Evolutionary conservation across 2,797 vertebrate genomes (phyloP).

Genomic region (Sebastes taczanowskii): DNA sequence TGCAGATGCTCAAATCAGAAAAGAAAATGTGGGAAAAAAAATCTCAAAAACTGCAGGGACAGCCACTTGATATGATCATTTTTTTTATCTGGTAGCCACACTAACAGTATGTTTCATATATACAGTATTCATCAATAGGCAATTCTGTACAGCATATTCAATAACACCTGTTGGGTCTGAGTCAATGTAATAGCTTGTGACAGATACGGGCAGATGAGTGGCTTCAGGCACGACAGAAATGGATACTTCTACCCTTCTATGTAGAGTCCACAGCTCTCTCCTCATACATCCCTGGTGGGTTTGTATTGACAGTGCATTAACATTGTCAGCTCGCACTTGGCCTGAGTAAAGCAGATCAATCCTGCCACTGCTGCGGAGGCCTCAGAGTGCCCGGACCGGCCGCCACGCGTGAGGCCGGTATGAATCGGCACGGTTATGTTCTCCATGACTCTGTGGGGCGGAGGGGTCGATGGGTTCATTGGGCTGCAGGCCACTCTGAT

Average conservation of each 20-base stretch:
- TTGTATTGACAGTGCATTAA: conserved; percentile 48
- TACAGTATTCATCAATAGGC: background rate
- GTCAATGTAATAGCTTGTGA: conserved; percentile 24
- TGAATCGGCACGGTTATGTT: conserved; percentile 51
- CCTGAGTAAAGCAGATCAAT: conserved; percentile 60
- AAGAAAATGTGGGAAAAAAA: background rate
- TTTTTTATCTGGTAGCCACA: background rate
- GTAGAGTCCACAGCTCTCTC: conserved; percentile 13
- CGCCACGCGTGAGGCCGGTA: background rate
- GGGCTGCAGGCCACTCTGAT: conserved; percentile 38
- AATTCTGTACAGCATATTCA: background rate
- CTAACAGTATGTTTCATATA: background rate
- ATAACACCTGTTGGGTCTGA: background rate
- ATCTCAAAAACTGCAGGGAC: background rate
- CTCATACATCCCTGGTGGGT: conserved; percentile 18
- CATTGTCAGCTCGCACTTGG: conserved; percentile 36
- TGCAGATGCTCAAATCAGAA: background rate
- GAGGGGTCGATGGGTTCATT: conserved; percentile 56
- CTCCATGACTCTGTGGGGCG: conserved; percentile 58
- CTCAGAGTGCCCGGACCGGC: background rate
- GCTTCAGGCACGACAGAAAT: conserved; percentile 31
- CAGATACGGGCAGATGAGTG: conserved; percentile 30
- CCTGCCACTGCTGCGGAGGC: background rate
- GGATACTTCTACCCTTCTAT: conserved; percentile 25
- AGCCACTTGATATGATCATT: background rate